Base-by-base conservation (phyloP, 2,888 invertebrate genomes). In the Stegophylla sp. region DNA sequence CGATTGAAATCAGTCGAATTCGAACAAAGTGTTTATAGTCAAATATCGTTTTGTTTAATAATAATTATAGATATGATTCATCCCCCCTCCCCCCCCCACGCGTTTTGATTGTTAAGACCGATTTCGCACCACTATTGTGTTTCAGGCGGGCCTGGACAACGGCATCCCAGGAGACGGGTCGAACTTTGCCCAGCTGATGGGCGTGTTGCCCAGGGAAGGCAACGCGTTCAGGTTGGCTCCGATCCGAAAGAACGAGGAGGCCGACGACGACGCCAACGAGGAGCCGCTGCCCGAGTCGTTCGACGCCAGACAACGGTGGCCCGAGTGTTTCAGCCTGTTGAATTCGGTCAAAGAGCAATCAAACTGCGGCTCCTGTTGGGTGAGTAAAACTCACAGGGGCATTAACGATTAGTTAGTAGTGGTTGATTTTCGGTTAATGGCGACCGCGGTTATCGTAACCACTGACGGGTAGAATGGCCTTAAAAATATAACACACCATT, bases 341-440 rank as follows among this genome's bases (percentile, higher is more conserved):
- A 26, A 23, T 7, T 59, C 81, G 20, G 74, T 83, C 63, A 81
- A 82, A 17, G 83, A 82, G 3, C 82, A 83, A n/a, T 79, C 82
- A 1, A 63, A 77, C 51, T 97, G 96, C 86, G 96, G 96, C 48
- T 95, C 95, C 56, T 97, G 96, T 86, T 91, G 90, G 91, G 89
- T 89, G 85, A 84, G 84, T 26, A 61, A 34, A 34, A 5, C n/a
- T n/a, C n/a, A n/a, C 34, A 34, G 34, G 3, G 34, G 34, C n/a
- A n/a, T n/a, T n/a, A n/a, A n/a, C n/a, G n/a, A n/a, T n/a, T n/a
- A n/a, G n/a, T n/a, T n/a, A n/a, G n/a, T n/a, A n/a, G n/a, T n/a
- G n/a, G n/a, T n/a, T n/a, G n/a, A n/a, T n/a, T n/a, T n/a, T n/a
- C n/a, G n/a, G n/a, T n/a, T n/a, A n/a, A n/a, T n/a, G n/a, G n/a